A percentile compares a stretch with the other conserved stretches of the same genome.
These are phyloP conservation scores for Australoheros scitulus DNA, from an alignment of 2,113 vertebrate species.

Conservation along the genomic window DNA sequence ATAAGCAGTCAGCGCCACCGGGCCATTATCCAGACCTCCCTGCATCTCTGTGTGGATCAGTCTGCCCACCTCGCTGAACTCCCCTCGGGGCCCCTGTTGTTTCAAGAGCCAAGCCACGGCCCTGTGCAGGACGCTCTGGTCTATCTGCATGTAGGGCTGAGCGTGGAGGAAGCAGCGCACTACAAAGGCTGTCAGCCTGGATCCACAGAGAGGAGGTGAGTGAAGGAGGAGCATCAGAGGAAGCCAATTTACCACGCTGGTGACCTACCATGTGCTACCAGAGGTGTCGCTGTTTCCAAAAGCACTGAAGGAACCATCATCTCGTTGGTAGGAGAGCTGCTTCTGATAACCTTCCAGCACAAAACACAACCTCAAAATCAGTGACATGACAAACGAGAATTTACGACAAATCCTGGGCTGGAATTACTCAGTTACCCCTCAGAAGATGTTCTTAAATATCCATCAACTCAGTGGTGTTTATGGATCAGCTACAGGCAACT, in stretches of 20 bases:
- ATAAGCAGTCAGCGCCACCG: conserved; percentile 88
- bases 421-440: background rate
- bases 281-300: conserved; percentile 85
- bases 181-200: conserved; percentile 92
- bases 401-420: background rate
- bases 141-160: conserved; percentile 81
- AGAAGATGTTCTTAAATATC: background rate
- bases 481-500: background rate
- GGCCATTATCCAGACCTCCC: conserved; percentile 77
- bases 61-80: conserved; percentile 86
- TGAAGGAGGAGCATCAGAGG: background rate
- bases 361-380: background rate
- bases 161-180: conserved; percentile 89
- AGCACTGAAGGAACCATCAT: conserved; percentile 91
- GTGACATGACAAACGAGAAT: background rate
- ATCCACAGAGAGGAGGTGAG: background rate
- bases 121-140: conserved; percentile 77
- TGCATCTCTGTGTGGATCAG: conserved; percentile 87
- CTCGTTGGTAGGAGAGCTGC: conserved; percentile 86
- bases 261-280: conserved; percentile 89
- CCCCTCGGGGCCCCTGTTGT: conserved; percentile 82
- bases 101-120: conserved; percentile 83
- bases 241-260: rapidly evolving
- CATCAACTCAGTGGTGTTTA: background rate
- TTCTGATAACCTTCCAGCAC: conserved; percentile 84